Evolutionary conservation across 1,140 invertebrate species (phyloP).

Genomic region (Platyura marginata): DNA sequence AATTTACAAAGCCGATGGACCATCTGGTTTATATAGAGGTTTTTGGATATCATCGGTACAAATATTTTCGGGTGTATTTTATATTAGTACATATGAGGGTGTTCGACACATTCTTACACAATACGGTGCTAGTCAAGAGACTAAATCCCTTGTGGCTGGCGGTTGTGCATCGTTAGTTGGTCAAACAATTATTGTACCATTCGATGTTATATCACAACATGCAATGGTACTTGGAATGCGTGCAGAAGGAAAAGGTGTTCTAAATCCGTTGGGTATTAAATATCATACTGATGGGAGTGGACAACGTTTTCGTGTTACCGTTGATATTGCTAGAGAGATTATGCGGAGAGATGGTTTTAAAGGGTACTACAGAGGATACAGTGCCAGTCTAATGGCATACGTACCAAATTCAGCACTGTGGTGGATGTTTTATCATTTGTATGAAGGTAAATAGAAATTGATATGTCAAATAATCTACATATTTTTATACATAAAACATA

Average conservation of each 20-base stretch:
- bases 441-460: conserved; percentile 76
- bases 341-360: conserved; percentile 56
- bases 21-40: conserved; percentile 75
- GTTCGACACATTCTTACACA: conserved; percentile 61
- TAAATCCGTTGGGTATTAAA: conserved; percentile 49
- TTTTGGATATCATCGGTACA: conserved; percentile 79
- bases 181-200: conserved; percentile 90
- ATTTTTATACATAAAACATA: no score
- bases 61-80: conserved; percentile 74
- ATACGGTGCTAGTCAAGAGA: conserved; percentile 27
- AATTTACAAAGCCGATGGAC: conserved; percentile 75
- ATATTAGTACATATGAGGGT: conserved; percentile 91
- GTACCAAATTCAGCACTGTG: conserved; percentile 90
- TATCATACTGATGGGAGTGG: conserved; percentile 36
- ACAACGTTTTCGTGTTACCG: conserved; percentile 38
- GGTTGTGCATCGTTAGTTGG: conserved; percentile 80
- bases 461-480: no score
- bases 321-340: conserved; percentile 51
- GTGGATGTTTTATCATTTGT: conserved; percentile 91
- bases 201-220: conserved; percentile 92
- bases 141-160: conserved; percentile 43
- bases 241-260: conserved; percentile 30
- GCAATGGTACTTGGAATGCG: conserved; percentile 80
- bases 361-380: conserved; percentile 88
- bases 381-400: conserved; percentile 78